Evolutionary conservation across 1,140 invertebrate genomes (phyloP).

Genomic region (Sarcophaga peregrina): DNA sequence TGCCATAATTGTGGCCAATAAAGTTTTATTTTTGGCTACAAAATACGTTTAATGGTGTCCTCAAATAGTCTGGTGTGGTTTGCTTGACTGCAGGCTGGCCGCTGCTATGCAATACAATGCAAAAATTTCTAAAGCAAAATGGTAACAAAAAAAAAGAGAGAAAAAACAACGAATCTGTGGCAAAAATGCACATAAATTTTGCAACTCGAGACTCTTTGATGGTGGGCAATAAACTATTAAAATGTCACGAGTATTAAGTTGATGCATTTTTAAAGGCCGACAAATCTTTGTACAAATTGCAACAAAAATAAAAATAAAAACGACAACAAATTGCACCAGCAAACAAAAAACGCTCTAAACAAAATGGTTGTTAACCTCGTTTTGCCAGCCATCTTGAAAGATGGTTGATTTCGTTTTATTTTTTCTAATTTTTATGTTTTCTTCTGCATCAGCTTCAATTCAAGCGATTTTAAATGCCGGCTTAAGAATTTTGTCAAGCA

Average conservation of each 20-base stretch:
- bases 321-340: too few species aligned
- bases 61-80: neutral
- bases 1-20: constrained; percentile 36
- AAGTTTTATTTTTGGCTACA: constrained; percentile 38
- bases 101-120: neutral
- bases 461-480: too few species aligned
- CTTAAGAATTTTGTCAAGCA: too few species aligned
- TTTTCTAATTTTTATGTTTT: too few species aligned
- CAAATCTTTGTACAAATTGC: neutral
- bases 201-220: constrained; percentile 38
- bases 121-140: neutral
- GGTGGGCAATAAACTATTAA: constrained; percentile 38
- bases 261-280: constrained; percentile 8
- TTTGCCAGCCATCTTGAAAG: neutral
- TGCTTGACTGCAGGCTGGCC: neutral
- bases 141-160: neutral
- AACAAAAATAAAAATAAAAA: neutral
- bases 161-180: neutral
- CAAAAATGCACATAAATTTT: constrained; percentile 41
- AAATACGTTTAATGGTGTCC: constrained; percentile 6
- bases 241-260: constrained; percentile 28
- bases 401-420: too few species aligned
- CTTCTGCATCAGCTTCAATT: too few species aligned
- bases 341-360: too few species aligned
- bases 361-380: neutral